phyloP scores from a whole-genome alignment of 2,113 vertebrate species.

The Brienomyrus brachyistius region DNA sequence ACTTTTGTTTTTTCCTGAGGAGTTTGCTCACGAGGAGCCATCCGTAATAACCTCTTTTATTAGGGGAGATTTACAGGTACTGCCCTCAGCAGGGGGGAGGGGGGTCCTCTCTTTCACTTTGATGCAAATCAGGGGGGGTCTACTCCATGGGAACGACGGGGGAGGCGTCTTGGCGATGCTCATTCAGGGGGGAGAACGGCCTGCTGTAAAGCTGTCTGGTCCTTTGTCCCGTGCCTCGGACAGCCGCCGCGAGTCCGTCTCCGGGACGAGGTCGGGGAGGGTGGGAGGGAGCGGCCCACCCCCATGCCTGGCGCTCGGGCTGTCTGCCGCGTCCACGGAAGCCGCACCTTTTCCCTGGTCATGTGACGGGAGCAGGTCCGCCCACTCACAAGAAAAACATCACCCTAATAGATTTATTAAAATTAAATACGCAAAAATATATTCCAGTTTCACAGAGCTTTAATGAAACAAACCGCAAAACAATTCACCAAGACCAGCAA shows the following conservation, averaged over 20 bases:
- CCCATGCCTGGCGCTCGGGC: fast-evolving
- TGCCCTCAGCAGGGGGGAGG: background rate
- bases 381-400: background rate
- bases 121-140: constrained; percentile 16
- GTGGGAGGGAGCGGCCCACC: background rate
- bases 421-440: background rate
- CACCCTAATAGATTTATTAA: background rate
- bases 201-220: background rate
- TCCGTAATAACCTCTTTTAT: constrained; percentile 6
- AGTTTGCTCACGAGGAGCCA: constrained; percentile 3
- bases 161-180: background rate
- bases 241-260: background rate
- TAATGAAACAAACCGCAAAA: constrained; percentile 13
- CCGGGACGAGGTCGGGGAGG: background rate
- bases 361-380: background rate
- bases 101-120: constrained; percentile 5
- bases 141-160: constrained; percentile 4
- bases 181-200: background rate
- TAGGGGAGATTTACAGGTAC: constrained; percentile 16
- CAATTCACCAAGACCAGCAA: background rate
- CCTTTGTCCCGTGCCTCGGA: background rate
- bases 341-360: background rate
- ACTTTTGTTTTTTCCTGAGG: constrained; percentile 12
- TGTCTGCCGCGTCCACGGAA: too few relatives aligned
- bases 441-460: background rate